These are phyloP conservation scores for Andrena dorsata DNA, from an alignment of 2,888 invertebrate species.

Conservation along the genomic window DNA sequence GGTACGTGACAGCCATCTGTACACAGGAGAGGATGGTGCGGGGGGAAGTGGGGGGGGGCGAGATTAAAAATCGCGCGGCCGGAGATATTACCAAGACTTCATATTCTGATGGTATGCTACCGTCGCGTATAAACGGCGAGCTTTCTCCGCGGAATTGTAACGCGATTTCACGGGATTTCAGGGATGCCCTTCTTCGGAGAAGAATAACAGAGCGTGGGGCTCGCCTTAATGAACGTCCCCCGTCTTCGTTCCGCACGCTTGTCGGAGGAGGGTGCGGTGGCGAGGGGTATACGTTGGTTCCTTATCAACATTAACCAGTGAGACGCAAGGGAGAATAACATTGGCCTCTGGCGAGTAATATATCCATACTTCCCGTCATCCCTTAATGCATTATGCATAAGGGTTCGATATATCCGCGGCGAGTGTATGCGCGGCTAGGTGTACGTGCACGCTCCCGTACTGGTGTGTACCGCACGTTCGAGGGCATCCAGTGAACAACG, in stretches of 20 bases:
- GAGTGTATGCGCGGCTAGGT: conserved; percentile 15
- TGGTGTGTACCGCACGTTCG: conserved; percentile 1
- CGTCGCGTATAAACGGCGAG: conserved; percentile 21
- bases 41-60: too few relatives aligned
- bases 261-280: conserved; percentile 2
- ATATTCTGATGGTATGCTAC: conserved; percentile 26
- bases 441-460: neutral
- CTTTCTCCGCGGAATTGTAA: conserved; percentile 33
- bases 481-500: conserved; percentile 38
- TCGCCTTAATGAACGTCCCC: conserved; percentile 66
- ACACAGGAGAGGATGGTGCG: too few relatives aligned
- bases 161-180: conserved; percentile 44
- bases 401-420: conserved; percentile 71
- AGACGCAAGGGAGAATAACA: conserved; percentile 76
- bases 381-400: conserved; percentile 78
- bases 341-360: conserved; percentile 76
- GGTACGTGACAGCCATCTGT: neutral
- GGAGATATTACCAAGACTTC: conserved; percentile 15
- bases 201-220: conserved; percentile 54
- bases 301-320: conserved; percentile 77
- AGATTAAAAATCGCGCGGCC: conserved; percentile 19
- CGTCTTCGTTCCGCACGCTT: conserved; percentile 49
- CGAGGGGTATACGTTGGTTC: conserved; percentile 56
- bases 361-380: conserved; percentile 76
- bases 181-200: conserved; percentile 43